phyloP scores from a whole-genome alignment of 2,888 invertebrate species.

The Endomychus coccineus region DNA sequence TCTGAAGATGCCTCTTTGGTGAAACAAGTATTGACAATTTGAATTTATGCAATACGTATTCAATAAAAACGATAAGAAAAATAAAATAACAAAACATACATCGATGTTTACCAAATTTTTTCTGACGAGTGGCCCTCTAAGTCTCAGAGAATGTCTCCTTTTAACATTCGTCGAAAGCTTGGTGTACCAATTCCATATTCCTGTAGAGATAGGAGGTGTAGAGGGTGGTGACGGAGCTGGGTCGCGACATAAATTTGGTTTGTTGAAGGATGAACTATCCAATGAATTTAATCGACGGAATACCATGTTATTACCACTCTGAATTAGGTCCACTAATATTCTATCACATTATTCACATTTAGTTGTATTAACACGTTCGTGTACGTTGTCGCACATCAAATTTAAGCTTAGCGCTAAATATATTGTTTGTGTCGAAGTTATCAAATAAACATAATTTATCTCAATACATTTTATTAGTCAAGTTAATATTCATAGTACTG shows the following conservation, averaged over 20 bases:
- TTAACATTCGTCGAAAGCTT: constrained; percentile 33
- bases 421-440: too few species aligned
- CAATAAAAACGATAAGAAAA: too few species aligned
- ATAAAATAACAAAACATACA: too few species aligned
- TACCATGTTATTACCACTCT: constrained; percentile 24
- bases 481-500: too few species aligned
- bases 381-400: too few species aligned
- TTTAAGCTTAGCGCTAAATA: too few species aligned
- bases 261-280: constrained; percentile 19
- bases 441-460: too few species aligned
- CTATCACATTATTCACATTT: background rate
- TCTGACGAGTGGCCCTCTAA: constrained; percentile 27
- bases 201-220: constrained; percentile 30
- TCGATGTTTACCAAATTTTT: constrained; percentile 32
- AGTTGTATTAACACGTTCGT: too few species aligned
- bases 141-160: constrained; percentile 25
- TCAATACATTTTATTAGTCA: too few species aligned
- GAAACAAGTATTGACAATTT: too few species aligned
- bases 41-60: too few species aligned
- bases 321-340: background rate
- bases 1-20: too few species aligned
- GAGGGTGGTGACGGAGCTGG: constrained; percentile 17
- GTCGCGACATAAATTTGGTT: constrained; percentile 13
- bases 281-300: constrained; percentile 30
- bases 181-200: constrained; percentile 36